Evolutionary conservation across 2,113 vertebrate genomes (phyloP).

Genomic region (Xyrauchen texanus): DNA sequence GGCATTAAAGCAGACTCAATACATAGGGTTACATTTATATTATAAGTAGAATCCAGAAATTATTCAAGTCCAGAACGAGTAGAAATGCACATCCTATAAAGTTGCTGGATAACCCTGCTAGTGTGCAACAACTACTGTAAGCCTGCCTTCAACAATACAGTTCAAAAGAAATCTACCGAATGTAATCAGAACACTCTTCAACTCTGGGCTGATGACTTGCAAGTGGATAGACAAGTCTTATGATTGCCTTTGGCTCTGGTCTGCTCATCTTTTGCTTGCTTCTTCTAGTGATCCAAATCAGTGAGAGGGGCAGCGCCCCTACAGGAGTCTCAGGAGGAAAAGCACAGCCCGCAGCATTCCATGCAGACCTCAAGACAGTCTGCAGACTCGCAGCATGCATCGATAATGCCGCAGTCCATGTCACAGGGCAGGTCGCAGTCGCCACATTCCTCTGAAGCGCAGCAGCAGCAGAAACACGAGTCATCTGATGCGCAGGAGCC

Average conservation of each 20-base stretch:
- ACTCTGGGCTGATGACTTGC: not conserved
- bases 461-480: constrained; percentile 95
- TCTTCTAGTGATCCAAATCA: not conserved
- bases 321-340: constrained; percentile 87
- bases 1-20: not conserved
- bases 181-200: not conserved
- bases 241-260: not conserved
- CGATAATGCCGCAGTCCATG: constrained; percentile 98
- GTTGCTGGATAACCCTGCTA: not conserved
- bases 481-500: constrained; percentile 91
- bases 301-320: constrained; percentile 23
- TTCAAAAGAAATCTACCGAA: constrained; percentile 1
- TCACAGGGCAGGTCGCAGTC: constrained; percentile 97
- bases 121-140: not conserved
- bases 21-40: not conserved
- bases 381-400: constrained; percentile 97
- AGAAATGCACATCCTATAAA: not conserved
- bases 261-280: not conserved
- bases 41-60: not conserved
- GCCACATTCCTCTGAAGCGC: constrained; percentile 87
- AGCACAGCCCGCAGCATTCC: constrained; percentile 99
- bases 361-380: constrained; percentile 99
- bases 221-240: not conserved
- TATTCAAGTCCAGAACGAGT: not conserved
- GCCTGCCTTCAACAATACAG: not conserved